Evolutionary conservation across 2,797 vertebrate species (phyloP).

Genomic region (Poecilia wingei): DNA sequence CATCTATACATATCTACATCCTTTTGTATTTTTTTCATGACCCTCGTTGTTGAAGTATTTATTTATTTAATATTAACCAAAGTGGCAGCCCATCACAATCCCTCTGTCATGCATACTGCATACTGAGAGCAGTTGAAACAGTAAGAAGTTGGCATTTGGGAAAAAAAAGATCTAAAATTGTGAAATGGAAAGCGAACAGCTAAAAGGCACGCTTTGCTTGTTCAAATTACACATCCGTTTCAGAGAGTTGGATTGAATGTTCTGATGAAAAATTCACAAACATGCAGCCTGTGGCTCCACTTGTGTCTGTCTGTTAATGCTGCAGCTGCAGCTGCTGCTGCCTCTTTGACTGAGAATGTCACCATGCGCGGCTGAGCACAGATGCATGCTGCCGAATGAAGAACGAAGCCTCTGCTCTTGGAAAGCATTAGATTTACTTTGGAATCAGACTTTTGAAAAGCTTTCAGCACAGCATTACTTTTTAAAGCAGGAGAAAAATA

Average conservation of each 20-base stretch:
- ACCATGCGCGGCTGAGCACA: conserved; percentile 42
- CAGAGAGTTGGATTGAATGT: conserved; percentile 14
- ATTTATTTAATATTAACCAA: conserved; percentile 10
- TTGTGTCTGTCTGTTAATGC: conserved; percentile 36
- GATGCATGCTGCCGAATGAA: conserved; percentile 40
- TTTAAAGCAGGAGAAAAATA: conserved; percentile 9
- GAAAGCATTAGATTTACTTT: conserved; percentile 43
- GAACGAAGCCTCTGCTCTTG: conserved; percentile 39
- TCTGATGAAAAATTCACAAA: conserved; percentile 59
- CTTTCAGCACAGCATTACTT: conserved; percentile 39
- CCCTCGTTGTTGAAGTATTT: neutral
- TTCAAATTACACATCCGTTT: conserved; percentile 44
- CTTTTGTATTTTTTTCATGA: neutral
- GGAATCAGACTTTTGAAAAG: conserved; percentile 29
- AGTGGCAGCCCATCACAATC: neutral
- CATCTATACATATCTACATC: conserved; percentile 9
- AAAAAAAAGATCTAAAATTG: conserved; percentile 8
- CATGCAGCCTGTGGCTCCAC: conserved; percentile 39
- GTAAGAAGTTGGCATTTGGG: conserved; percentile 1
- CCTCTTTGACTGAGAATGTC: conserved; percentile 40
- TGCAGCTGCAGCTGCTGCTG: conserved; percentile 26
- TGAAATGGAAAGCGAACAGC: conserved; percentile 22
- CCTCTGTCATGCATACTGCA: conserved; percentile 2
- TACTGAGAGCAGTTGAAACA: neutral
- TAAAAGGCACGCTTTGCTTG: conserved; percentile 1